Evolutionary conservation across 2,797 vertebrate genomes (phyloP).

Genomic region (Sciaenops ocellatus): DNA sequence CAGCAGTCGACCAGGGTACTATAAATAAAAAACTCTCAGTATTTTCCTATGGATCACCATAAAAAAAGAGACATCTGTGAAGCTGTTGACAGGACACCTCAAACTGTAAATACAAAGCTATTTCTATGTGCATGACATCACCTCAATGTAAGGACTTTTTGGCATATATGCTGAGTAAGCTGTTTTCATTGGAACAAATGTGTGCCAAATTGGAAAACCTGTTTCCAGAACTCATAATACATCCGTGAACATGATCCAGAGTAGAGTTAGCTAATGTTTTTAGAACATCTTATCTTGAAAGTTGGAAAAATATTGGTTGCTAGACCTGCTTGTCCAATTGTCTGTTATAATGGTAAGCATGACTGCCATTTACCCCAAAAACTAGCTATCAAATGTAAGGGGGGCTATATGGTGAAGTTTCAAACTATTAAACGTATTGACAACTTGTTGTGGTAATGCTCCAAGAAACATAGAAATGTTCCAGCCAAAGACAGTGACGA

Average conservation of each 20-base stretch:
- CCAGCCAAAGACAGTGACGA: background rate
- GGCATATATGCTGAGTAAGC: background rate
- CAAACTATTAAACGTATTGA: background rate
- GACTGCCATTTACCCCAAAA: background rate
- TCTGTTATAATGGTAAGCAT: background rate
- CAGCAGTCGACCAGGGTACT: background rate
- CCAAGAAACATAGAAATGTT: background rate
- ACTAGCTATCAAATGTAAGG: background rate
- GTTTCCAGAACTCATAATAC: background rate
- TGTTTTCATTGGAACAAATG: background rate
- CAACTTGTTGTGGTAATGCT: background rate
- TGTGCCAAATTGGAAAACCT: background rate
- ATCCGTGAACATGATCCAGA: background rate
- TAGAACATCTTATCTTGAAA: background rate
- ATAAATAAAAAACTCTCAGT: background rate
- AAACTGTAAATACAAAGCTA: background rate
- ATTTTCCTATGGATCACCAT: background rate
- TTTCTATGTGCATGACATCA: background rate
- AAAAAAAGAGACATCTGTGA: background rate
- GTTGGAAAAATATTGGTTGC: background rate
- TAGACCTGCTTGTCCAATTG: background rate
- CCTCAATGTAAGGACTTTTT: background rate
- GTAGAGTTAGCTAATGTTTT: conserved; percentile 3
- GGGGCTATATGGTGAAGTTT: background rate
- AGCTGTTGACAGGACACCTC: background rate